A percentile compares a stretch with the other conserved stretches of the same genome.
Evolutionary conservation across 92 coral and sea anemone species (phyloP).

Genomic region (Porites rus): DNA sequence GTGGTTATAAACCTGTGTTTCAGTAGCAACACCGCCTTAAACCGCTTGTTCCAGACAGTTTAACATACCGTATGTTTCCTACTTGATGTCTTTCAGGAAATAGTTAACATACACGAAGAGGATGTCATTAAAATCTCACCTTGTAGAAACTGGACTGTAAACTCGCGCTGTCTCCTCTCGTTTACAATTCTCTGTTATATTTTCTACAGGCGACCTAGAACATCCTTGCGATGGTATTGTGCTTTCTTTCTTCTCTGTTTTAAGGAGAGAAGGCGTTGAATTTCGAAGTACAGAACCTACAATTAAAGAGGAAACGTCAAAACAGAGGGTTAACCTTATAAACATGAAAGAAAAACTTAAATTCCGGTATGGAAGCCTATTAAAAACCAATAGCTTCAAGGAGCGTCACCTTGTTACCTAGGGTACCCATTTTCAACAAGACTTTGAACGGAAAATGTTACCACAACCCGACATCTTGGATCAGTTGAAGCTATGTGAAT

Average conservation of each 20-base stretch:
- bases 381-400: background rate
- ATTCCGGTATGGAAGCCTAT: background rate
- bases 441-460: too few species aligned
- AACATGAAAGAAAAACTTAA: background rate
- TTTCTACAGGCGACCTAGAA: constrained; percentile 1
- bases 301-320: constrained; percentile 2
- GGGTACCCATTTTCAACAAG: background rate
- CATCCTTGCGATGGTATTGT: background rate
- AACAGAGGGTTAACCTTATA: background rate
- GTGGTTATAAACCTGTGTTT: too few species aligned
- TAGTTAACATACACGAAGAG: background rate
- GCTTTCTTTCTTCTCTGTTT: constrained; percentile 51
- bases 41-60: too few species aligned
- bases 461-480: too few species aligned
- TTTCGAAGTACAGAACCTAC: constrained; percentile 46
- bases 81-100: too few species aligned
- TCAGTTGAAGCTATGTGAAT: too few species aligned
- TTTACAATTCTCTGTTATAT: constrained; percentile 15
- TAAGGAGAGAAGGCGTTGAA: constrained; percentile 46
- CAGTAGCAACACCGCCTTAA: too few species aligned
- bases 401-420: background rate
- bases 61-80: too few species aligned
- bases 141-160: constrained; percentile 52
- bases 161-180: constrained; percentile 32
- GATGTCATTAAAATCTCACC: constrained; percentile 34